Evolutionary conservation across 2,888 invertebrate genomes (phyloP), one percentile per base, ranked within the genome.

Genomic region (Bugula neritina): DNA sequence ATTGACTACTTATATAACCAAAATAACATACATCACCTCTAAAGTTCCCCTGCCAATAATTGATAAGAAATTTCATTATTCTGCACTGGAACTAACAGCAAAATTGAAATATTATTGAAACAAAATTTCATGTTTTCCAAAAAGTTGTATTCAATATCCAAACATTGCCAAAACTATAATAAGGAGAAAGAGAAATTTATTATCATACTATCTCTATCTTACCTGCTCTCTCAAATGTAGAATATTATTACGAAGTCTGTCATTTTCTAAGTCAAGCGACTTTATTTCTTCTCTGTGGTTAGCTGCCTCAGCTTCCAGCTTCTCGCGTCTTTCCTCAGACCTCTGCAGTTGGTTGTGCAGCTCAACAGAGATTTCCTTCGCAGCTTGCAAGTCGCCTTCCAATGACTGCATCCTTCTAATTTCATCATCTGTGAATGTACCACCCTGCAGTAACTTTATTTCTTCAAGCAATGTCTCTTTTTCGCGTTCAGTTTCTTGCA

Each of bases 291-390:
- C 63, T 31, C 63, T 21, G 31, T 25, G 31, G 13, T 63, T 27
- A 34, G 10, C 27, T 13, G 63, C 27, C 63, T 63, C 63, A 13
- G 17, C 27, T 63, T 63, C 63, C 5, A 63, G 31, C 31, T 31
- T 63, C n/a, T 63, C 63, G 5, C 63, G 27, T 63, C 63, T 63
- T 31, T 63, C 63, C 34, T 63, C 63, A 27, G 63, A 63, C n/a
- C 27, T 63, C 31, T 63, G 63, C 31, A 63, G 31, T 27, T 27
- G 63, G 31, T 27, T 34, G n/a, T 63, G 63, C 3, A 63, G 63
- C 27, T 63, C 63, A 17, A 63, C 63, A 17, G 63, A 63, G 63
- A 63, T 63, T 63, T 63, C 63, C n/a, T 63, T 63, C 5, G 63
- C 63, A 5, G 63, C 27, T 31, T 63, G 63, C 27, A 63, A 31